Evolutionary conservation across 2,888 invertebrate genomes (phyloP), one percentile per base, ranked within the genome.

Genomic region (Drosophila percnosoma): DNA sequence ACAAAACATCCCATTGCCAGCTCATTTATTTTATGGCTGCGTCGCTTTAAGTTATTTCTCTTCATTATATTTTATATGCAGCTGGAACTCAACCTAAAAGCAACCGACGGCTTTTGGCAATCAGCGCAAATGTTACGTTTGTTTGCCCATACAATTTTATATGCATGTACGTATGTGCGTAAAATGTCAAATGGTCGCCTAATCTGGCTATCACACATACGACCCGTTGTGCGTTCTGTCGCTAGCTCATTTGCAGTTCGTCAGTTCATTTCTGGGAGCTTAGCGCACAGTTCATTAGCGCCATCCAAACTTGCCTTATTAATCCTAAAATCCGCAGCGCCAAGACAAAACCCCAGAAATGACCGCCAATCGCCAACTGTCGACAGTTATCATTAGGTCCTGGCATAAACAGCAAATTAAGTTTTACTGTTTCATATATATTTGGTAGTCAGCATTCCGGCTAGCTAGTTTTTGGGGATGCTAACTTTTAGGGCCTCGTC

Each of bases 31-130:
- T 86, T 86, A 86, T 88, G 82, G 87, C 71, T 65, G 80, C 73
- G 67, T 65, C 88, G 82, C 88, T 86, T 86, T 88, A 86, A 86
- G 88, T 88, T 86, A 86, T 86, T 86, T 83, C 80, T 88, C 85
- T 88, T 86, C 85, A 88, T 86, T 86, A 86, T 86, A 88, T 86
- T 88, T 88, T 82, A 84, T 85, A 73, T 77, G 76, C 65, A 68
- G 61, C 72, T 57, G 60, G 63, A 52, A 62, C 58, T 21, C 42
- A 29, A 59, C 24, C 34, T 53, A 27, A 69, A 53, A 68, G 68
- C 68, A 75, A 66, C 76, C 76, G 54, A 57, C 42, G 85, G 83
- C 83, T 65, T 81, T 87, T 79, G 80, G 86, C 85, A 85, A 85
- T 85, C 85, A 85, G 83, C 86, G 87, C 82, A 84, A 84, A 87